A percentile compares a stretch with the other conserved stretches of the same genome.
phyloP scores from a whole-genome alignment of 2,113 vertebrate genomes.

The Triplophysa rosa region DNA sequence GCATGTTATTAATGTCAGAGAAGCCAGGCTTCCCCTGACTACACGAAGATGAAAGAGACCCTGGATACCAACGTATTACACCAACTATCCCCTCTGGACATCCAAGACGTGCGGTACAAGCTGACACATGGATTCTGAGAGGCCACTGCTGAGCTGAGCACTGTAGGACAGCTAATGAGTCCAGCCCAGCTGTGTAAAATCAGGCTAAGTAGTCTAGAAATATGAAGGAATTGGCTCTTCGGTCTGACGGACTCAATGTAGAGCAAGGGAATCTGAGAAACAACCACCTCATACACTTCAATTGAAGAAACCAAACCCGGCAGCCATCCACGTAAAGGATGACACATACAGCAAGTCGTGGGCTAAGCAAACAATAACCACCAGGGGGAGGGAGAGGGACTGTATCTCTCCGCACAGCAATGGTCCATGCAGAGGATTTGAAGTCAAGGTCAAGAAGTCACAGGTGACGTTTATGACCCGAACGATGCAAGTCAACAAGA shows the following conservation, averaged over 20 bases:
- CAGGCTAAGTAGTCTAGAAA: conserved; percentile 15
- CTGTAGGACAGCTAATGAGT: conserved; percentile 1
- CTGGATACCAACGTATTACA: conserved; percentile 16
- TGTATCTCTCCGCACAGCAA: background rate
- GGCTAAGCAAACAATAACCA: conserved; percentile 11
- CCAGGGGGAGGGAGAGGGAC: conserved; percentile 46
- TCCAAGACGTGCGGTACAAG: background rate
- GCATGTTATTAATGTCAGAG: conserved; percentile 16
- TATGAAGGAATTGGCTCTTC: background rate
- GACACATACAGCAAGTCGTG: background rate
- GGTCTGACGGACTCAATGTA: background rate
- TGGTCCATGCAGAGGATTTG: background rate
- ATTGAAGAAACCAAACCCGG: background rate
- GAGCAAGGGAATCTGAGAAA: background rate
- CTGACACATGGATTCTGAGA: conserved; percentile 20
- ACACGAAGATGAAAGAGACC: conserved; percentile 35
- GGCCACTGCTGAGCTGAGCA: background rate
- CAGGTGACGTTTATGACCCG: no score
- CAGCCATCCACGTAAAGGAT: background rate
- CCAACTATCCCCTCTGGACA: conserved; percentile 8
- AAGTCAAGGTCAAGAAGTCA: background rate
- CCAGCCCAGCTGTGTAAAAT: background rate
- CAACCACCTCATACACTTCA: background rate
- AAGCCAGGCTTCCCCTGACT: conserved; percentile 19
- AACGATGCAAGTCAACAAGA: no score